These are phyloP conservation scores for Brachycybe producta DNA, from an alignment of 2,888 invertebrate species.

Conservation along the genomic window DNA sequence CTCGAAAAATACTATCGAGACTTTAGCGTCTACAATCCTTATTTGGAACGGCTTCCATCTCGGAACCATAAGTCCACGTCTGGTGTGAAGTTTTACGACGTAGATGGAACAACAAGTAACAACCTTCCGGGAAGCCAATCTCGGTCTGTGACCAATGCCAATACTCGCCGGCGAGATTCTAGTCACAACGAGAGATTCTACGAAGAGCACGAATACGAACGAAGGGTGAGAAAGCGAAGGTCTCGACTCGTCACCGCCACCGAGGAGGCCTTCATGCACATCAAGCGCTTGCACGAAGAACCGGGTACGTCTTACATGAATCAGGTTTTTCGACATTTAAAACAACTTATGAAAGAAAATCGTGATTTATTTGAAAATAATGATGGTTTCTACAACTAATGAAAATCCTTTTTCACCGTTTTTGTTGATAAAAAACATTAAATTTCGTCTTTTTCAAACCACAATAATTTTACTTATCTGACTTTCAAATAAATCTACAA, in stretches of 20 bases:
- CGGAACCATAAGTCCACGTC: conserved; percentile 20
- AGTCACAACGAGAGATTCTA: conserved; percentile 95
- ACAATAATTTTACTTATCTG: too few relatives aligned
- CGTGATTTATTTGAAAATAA: too few relatives aligned
- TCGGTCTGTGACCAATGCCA: conserved; percentile 54
- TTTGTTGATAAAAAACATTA: too few relatives aligned
- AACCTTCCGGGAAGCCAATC: conserved; percentile 49
- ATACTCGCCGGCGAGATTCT: conserved; percentile 71
- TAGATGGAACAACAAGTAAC: conserved; percentile 49
- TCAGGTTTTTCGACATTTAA: too few relatives aligned
- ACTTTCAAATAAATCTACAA: too few relatives aligned
- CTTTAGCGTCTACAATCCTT: conserved; percentile 93
- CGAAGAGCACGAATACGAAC: conserved; percentile 92
- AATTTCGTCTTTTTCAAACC: too few relatives aligned
- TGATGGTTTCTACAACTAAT: too few relatives aligned
- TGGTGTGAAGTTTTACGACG: conserved; percentile 88
- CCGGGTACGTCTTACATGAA: conserved; percentile 37
- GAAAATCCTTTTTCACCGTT: too few relatives aligned
- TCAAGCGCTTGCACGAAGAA: conserved; percentile 60
- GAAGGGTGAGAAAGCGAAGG: conserved; percentile 76
- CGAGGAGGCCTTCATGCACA: conserved; percentile 96
- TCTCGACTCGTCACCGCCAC: conserved; percentile 84
- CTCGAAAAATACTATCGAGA: conserved; percentile 90
- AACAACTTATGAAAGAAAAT: too few relatives aligned
- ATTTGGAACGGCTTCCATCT: conserved; percentile 71